Evolutionary conservation across 1,140 invertebrate genomes (phyloP).

Genomic region (Zaprionus nigranus): DNA sequence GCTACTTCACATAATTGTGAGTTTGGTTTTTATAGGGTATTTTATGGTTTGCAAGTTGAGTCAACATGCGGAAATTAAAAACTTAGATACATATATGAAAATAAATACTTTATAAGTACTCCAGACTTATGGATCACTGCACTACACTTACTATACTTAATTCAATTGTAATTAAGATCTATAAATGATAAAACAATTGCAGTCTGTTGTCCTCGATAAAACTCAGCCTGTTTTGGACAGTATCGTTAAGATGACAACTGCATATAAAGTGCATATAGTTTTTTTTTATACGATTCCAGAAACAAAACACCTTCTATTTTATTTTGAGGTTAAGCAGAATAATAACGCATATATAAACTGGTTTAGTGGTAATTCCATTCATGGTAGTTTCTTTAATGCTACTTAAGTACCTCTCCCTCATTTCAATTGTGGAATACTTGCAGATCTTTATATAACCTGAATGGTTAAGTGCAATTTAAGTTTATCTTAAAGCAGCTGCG

Average conservation of each 20-base stretch:
- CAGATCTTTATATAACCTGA: neutral
- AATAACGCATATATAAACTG: neutral
- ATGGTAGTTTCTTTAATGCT: neutral
- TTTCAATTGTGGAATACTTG: neutral
- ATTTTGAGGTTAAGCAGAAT: neutral
- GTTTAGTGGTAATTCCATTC: neutral
- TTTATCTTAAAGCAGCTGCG: conserved; percentile 4
- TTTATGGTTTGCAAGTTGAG: neutral
- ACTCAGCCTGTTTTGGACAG: neutral
- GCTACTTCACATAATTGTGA: neutral
- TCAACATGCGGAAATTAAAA: neutral
- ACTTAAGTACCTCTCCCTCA: neutral
- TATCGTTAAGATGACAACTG: neutral
- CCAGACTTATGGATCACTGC: neutral
- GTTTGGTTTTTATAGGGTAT: neutral
- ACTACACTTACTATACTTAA: neutral
- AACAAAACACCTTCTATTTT: neutral
- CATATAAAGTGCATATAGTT: neutral
- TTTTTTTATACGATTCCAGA: neutral
- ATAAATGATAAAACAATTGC: neutral
- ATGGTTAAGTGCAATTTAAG: neutral
- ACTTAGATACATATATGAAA: no score
- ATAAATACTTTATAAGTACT: neutral
- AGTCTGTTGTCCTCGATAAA: conserved; percentile 1
- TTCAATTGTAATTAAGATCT: neutral